Conservation (phyloP, 2,888 invertebrate species). For the Rhodophaea formosa region DNA sequence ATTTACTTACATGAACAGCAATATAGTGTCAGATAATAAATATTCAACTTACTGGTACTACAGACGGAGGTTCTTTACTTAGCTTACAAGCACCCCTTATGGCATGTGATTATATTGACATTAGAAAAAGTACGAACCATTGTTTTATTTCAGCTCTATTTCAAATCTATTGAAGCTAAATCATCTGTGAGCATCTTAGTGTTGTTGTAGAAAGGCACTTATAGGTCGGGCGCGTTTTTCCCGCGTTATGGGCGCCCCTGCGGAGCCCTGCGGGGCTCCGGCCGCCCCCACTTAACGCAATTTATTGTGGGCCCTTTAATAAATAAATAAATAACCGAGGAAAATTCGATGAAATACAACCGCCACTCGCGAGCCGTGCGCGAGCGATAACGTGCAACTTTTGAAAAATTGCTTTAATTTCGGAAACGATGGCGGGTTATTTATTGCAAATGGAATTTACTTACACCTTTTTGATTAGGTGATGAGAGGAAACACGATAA, state of each 20-base stretch:
- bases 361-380: conserved; percentile 50
- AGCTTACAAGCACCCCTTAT: too few relatives aligned
- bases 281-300: conserved; percentile 80
- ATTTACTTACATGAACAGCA: too few relatives aligned
- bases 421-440: conserved; percentile 33
- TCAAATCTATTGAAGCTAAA: conserved; percentile 10
- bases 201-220: conserved; percentile 74
- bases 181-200: conserved; percentile 27
- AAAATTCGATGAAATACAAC: conserved; percentile 79
- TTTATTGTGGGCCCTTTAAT: conserved; percentile 79
- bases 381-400: conserved; percentile 29
- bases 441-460: conserved; percentile 24
- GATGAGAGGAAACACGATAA: neutral
- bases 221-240: conserved; percentile 69
- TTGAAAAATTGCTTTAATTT: conserved; percentile 60
- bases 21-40: too few relatives aligned
- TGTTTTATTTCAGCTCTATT: neutral
- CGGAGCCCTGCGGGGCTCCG: conserved; percentile 68
- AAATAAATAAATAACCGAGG: conserved; percentile 79
- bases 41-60: too few relatives aligned
- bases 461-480: conserved; percentile 7
- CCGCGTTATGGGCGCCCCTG: conserved; percentile 73
- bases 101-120: neutral
- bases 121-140: neutral
- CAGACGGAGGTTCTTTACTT: too few relatives aligned